Evolutionary conservation across 2,797 vertebrate genomes (phyloP).

Genomic region (Lycodopsis pacificus): DNA sequence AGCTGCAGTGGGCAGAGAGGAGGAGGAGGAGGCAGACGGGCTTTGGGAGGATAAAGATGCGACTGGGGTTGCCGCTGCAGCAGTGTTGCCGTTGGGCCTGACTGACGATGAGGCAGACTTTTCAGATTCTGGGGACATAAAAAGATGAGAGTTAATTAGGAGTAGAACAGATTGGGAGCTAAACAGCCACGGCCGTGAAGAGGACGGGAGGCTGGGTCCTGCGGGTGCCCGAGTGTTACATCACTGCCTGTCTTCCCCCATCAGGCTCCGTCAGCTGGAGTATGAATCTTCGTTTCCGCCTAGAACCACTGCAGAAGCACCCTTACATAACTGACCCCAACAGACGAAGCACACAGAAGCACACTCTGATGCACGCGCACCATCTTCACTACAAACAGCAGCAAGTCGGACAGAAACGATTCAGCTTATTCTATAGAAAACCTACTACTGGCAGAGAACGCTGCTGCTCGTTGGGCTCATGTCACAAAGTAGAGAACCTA

Average conservation of each 20-base stretch:
- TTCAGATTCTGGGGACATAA: constrained; percentile 71
- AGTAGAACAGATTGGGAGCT: constrained; percentile 30
- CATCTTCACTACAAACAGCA: constrained; percentile 31
- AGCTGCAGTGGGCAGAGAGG: constrained; percentile 50
- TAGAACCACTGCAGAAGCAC: constrained; percentile 63
- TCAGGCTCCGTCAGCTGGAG: constrained; percentile 90
- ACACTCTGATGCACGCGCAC: constrained; percentile 35
- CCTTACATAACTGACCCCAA: constrained; percentile 75
- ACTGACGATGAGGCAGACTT: constrained; percentile 55
- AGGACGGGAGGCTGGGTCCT: constrained; percentile 45
- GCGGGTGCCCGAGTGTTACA: constrained; percentile 56
- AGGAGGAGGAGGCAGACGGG: constrained; percentile 27
- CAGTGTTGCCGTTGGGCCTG: constrained; percentile 40
- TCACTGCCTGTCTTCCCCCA: constrained; percentile 58
- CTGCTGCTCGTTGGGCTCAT: not conserved
- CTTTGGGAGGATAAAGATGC: constrained; percentile 59
- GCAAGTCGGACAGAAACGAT: constrained; percentile 9
- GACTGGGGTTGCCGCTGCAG: constrained; percentile 48
- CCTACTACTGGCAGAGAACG: constrained; percentile 2
- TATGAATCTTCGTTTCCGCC: constrained; percentile 84
- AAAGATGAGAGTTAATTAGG: constrained; percentile 45
- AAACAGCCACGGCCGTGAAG: constrained; percentile 40
- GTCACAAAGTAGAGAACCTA: not conserved
- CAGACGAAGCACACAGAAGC: constrained; percentile 34
- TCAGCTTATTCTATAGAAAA: constrained; percentile 25